A percentile compares a stretch with the other conserved stretches of the same genome.
phyloP scores from a whole-genome alignment of 2,113 vertebrate species.

The Hippocampus comes region DNA sequence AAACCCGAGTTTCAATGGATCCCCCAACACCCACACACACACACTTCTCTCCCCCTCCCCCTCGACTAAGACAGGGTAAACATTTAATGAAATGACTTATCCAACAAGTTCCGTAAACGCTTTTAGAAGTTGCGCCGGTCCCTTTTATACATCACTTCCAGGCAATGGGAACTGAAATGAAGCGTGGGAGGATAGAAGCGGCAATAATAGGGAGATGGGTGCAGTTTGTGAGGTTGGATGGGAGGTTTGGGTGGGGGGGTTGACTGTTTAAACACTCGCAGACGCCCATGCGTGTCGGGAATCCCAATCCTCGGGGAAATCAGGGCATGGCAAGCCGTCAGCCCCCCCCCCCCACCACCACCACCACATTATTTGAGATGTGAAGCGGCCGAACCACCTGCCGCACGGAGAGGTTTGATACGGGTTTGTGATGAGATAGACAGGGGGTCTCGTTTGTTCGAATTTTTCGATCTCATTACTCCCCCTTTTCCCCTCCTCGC shows the following conservation, averaged over 20 bases:
- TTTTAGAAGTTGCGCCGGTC: slow-evolving; percentile 30
- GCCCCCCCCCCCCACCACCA: neutral
- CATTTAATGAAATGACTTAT: slow-evolving; percentile 52
- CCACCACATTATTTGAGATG: slow-evolving; percentile 59
- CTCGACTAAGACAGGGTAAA: slow-evolving; percentile 26
- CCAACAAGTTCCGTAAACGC: slow-evolving; percentile 20
- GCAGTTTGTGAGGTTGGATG: slow-evolving; percentile 27
- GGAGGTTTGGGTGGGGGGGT: slow-evolving; percentile 21
- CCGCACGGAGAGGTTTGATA: slow-evolving; percentile 54
- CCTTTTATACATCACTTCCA: slow-evolving; percentile 34
- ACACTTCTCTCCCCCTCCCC: neutral
- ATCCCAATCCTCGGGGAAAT: slow-evolving; percentile 71
- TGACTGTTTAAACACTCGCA: slow-evolving; percentile 65
- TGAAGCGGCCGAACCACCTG: slow-evolving; percentile 57
- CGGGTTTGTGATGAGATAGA: slow-evolving; percentile 51
- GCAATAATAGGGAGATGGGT: slow-evolving; percentile 39
- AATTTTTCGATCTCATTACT: slow-evolving; percentile 53
- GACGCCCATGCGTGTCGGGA: slow-evolving; percentile 67
- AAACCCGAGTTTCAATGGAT: slow-evolving; percentile 25
- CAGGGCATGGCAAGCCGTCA: slow-evolving; percentile 56
- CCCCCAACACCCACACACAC: too few relatives aligned
- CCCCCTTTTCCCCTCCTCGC: slow-evolving; percentile 24
- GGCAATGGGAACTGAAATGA: slow-evolving; percentile 40
- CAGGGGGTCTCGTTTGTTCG: slow-evolving; percentile 57
- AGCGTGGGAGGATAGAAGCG: slow-evolving; percentile 27